A percentile compares a stretch with the other conserved stretches of the same genome.
Evolutionary conservation across 2,888 invertebrate species (phyloP).

Genomic region (Helobdella robusta): DNA sequence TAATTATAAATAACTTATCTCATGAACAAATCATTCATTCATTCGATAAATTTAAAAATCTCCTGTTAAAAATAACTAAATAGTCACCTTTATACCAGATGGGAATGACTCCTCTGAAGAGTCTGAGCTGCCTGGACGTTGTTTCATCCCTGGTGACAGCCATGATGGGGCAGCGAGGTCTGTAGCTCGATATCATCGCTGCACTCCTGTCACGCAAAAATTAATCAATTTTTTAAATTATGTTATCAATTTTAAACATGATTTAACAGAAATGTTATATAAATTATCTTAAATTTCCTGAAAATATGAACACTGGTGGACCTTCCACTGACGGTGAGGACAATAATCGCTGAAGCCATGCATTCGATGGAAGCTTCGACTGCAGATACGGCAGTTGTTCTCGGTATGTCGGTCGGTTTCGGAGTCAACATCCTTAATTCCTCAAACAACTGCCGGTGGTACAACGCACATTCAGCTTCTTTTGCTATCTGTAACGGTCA

Average conservation of each 20-base stretch:
- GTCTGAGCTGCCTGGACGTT: conserved; percentile 76
- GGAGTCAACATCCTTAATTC: conserved; percentile 37
- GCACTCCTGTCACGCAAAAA: conserved; percentile 18
- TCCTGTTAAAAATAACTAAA: no score
- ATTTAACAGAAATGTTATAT: no score
- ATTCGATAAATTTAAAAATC: no score
- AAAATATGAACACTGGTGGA: background rate
- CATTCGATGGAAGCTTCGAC: conserved; percentile 80
- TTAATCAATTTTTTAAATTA: no score
- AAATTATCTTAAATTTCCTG: background rate
- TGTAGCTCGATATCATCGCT: conserved; percentile 68
- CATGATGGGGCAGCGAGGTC: conserved; percentile 82
- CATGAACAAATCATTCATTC: no score
- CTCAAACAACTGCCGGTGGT: conserved; percentile 57
- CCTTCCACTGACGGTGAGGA: conserved; percentile 26
- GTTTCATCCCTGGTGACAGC: conserved; percentile 72
- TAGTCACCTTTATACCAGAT: conserved; percentile 57
- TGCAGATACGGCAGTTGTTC: conserved; percentile 80
- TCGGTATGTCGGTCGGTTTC: conserved; percentile 64
- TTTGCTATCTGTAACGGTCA: conserved; percentile 12
- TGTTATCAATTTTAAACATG: no score
- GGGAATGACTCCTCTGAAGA: conserved; percentile 78
- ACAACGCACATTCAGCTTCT: conserved; percentile 27
- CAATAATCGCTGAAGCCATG: conserved; percentile 72
- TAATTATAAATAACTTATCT: no score